These are phyloP conservation scores for Hemibagrus guttatus DNA, from an alignment of 2,797 vertebrate genomes.

Conservation along the genomic window DNA sequence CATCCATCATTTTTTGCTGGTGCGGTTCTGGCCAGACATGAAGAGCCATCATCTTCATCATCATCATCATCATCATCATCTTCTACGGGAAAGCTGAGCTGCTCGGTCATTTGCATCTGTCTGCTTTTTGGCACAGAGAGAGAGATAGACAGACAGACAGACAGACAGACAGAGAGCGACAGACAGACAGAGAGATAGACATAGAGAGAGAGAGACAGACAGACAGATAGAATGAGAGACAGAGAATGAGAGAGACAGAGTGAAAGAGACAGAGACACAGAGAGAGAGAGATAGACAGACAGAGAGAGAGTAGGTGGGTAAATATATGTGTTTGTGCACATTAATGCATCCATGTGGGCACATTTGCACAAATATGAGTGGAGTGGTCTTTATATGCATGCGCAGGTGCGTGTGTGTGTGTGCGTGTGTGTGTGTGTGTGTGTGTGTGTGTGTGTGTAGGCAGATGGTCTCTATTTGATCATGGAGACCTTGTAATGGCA, in stretches of 20 bases:
- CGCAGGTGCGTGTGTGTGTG: constrained; percentile 33
- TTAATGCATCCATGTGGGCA: constrained; percentile 26
- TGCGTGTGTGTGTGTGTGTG: constrained; percentile 26
- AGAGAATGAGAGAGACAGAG: too few relatives aligned
- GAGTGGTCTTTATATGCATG: constrained; percentile 6
- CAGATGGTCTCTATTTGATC: constrained; percentile 75
- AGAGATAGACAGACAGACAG: too few relatives aligned
- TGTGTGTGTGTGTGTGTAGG: constrained; percentile 56
- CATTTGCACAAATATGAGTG: constrained; percentile 12
- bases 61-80: constrained; percentile 51
- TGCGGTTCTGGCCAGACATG: constrained; percentile 55
- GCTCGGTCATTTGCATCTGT: constrained; percentile 61
- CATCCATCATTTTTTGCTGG: constrained; percentile 68
- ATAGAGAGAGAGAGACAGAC: background rate
- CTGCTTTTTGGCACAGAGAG: background rate
- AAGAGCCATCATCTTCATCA: constrained; percentile 52
- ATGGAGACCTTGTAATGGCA: constrained; percentile 62
- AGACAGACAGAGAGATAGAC: background rate
- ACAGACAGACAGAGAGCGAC: background rate
- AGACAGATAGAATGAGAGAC: background rate
- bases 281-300: background rate
- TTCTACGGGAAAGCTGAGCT: constrained; percentile 40
- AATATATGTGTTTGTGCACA: constrained; percentile 13
- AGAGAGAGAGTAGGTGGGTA: constrained; percentile 3
- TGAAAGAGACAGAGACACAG: background rate